Conservation (phyloP, 2,888 invertebrate species). For the Cepaea hortensis region DNA sequence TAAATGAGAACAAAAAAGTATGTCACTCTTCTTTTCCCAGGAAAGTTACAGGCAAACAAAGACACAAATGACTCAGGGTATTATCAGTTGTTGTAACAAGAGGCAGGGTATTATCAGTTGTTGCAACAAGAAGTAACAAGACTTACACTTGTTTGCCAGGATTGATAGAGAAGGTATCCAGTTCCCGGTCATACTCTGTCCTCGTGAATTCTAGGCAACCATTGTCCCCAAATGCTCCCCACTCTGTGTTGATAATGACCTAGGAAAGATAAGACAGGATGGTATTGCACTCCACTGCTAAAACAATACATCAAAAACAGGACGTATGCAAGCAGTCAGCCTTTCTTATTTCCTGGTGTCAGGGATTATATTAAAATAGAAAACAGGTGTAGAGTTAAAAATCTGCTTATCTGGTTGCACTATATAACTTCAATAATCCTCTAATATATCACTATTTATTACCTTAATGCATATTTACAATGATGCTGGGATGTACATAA, state of each 20-base stretch:
- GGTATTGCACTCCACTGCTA: not conserved
- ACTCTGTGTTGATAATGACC: constrained; percentile 94
- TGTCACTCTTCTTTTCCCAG: no score
- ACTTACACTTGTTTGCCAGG: constrained; percentile 83
- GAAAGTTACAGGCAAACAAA: not conserved
- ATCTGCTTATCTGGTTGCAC: no score
- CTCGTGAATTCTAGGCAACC: constrained; percentile 90
- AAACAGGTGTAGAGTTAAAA: no score
- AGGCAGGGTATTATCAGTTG: not conserved
- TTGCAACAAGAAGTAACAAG: not conserved
- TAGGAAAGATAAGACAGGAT: constrained; percentile 73
- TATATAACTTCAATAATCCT: no score
- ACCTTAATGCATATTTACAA: no score
- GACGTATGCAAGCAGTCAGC: not conserved
- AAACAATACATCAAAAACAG: not conserved
- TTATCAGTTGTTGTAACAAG: not conserved
- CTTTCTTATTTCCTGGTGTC: no score
- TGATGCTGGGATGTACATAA: no score
- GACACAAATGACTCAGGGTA: not conserved
- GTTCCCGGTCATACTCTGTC: constrained; percentile 84
- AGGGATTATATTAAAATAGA: no score
- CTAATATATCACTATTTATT: no score
- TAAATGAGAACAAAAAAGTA: no score
- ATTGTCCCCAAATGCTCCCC: constrained; percentile 97
- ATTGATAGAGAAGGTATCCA: constrained; percentile 89